phyloP scores from a whole-genome alignment of 2,797 vertebrate genomes.

The Lindbergichthys nudifrons region DNA sequence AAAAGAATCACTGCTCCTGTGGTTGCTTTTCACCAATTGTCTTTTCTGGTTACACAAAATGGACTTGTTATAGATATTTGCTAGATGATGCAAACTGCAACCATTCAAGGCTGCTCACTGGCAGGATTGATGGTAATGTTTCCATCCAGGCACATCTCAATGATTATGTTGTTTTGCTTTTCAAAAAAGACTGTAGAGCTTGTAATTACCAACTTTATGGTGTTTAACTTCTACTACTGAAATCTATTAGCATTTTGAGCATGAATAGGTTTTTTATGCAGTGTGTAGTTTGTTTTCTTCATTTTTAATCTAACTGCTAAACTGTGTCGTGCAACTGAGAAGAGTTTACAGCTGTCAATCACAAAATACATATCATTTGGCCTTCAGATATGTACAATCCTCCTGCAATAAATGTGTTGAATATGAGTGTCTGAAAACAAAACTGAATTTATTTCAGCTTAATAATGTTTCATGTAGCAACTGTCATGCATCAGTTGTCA shows the following conservation, averaged over 20 bases:
- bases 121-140: background rate
- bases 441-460: conserved; percentile 64
- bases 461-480: conserved; percentile 69
- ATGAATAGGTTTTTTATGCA: background rate
- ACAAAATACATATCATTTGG: conserved; percentile 28
- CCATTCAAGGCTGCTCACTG: background rate
- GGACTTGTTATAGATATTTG: background rate
- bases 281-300: background rate
- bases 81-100: background rate
- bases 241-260: background rate
- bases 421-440: conserved; percentile 49
- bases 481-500: conserved; percentile 72
- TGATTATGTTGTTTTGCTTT: background rate
- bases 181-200: background rate
- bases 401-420: conserved; percentile 37
- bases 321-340: background rate
- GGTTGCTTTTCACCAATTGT: background rate
- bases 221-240: background rate
- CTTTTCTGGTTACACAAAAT: background rate
- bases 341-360: conserved; percentile 33
- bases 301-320: background rate
- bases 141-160: background rate
- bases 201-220: background rate
- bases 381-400: conserved; percentile 28
- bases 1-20: background rate